phyloP scores from a whole-genome alignment of 2,888 invertebrate genomes.

The Monopis laevigella region DNA sequence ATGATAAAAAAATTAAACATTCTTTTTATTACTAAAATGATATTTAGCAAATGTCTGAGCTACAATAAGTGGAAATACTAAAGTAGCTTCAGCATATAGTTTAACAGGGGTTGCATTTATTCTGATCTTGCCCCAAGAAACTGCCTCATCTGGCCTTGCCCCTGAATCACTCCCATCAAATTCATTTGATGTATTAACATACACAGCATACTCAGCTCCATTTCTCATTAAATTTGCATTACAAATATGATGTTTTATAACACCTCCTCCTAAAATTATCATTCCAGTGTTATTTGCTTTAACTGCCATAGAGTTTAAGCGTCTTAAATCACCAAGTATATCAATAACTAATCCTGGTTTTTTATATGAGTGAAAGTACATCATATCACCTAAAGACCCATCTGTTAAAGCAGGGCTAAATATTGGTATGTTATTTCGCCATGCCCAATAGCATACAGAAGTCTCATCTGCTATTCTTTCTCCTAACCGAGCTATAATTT shows the following conservation, averaged over 20 bases:
- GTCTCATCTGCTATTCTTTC: slow-evolving; percentile 88
- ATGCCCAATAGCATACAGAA: slow-evolving; percentile 97
- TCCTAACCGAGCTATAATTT: slow-evolving; percentile 75
- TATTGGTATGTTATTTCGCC: slow-evolving; percentile 95
- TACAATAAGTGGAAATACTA: slow-evolving; percentile 94
- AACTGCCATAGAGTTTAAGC: slow-evolving; percentile 93
- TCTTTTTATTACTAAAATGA: slow-evolving; percentile 62
- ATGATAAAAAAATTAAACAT: slow-evolving; percentile 41
- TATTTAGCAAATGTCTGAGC: slow-evolving; percentile 94
- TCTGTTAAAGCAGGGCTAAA: slow-evolving; percentile 98
- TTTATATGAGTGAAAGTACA: slow-evolving; percentile 96
- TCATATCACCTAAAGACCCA: slow-evolving; percentile 98
- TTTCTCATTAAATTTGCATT: slow-evolving; percentile 99
- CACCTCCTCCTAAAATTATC: slow-evolving; percentile 95
- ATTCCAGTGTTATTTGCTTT: slow-evolving; percentile 94
- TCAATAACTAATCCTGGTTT: slow-evolving; percentile 94
- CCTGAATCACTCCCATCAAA: slow-evolving; percentile 99
- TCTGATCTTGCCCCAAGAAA: slow-evolving; percentile 98
- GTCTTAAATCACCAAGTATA: slow-evolving; percentile 88
- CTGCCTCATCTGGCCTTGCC: slow-evolving; percentile 97
- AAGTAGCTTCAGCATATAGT: slow-evolving; percentile 91
- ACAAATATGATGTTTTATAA: slow-evolving; percentile 99
- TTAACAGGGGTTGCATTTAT: slow-evolving; percentile 90
- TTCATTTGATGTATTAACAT: slow-evolving; percentile 94
- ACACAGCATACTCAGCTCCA: slow-evolving; percentile 96